Conservation (phyloP, 2,113 vertebrate genomes). For the Trematocara stigmaticum region DNA sequence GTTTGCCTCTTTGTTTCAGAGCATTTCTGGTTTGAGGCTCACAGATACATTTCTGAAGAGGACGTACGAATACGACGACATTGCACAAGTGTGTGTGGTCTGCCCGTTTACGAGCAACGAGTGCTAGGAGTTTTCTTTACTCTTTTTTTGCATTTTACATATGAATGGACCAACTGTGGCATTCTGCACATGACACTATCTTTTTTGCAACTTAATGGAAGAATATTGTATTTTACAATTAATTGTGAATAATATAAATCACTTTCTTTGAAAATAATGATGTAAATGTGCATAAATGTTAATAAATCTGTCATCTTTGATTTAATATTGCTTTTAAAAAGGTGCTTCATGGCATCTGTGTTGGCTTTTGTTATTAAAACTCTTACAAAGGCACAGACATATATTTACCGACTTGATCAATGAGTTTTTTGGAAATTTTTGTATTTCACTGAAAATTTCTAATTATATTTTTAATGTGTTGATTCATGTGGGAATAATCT, state of each 20-base stretch:
- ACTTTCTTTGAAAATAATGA: slow-evolving; percentile 31
- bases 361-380: background rate
- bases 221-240: slow-evolving; percentile 48
- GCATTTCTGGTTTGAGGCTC: slow-evolving; percentile 90
- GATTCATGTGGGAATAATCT: background rate
- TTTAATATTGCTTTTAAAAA: slow-evolving; percentile 1
- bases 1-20: slow-evolving; percentile 68
- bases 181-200: slow-evolving; percentile 36
- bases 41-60: slow-evolving; percentile 96
- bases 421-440: background rate
- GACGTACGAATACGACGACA: slow-evolving; percentile 96
- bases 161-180: slow-evolving; percentile 65
- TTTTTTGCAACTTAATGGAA: slow-evolving; percentile 27
- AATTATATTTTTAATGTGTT: background rate
- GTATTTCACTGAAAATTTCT: background rate
- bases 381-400: background rate
- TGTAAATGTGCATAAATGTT: slow-evolving; percentile 63
- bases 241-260: slow-evolving; percentile 59
- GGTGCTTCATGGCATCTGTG: background rate
- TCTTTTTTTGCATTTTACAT: slow-evolving; percentile 30
- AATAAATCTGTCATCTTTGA: slow-evolving; percentile 61
- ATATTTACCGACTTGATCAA: background rate
- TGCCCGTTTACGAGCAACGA: slow-evolving; percentile 80
- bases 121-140: slow-evolving; percentile 50
- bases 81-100: slow-evolving; percentile 95